Evolutionary conservation across 2,888 invertebrate genomes (phyloP).

Genomic region (Nematopogon swammerdamellus): DNA sequence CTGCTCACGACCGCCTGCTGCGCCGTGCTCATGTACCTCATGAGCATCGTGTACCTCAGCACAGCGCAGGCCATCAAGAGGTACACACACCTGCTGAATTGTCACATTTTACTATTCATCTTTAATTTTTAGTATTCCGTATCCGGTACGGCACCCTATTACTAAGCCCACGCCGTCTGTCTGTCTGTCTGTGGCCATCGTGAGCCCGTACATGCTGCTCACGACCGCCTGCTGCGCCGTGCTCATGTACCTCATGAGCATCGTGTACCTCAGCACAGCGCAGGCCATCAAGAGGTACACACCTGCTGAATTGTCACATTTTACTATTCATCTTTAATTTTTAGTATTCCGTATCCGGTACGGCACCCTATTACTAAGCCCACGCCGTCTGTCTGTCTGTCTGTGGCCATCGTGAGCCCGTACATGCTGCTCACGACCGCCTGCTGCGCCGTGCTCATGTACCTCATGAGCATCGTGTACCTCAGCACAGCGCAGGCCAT

Average conservation of each 20-base stretch:
- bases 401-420: constrained; percentile 66
- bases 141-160: too few relatives aligned
- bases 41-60: constrained; percentile 64
- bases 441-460: constrained; percentile 62
- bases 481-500: constrained; percentile 69
- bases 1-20: constrained; percentile 61
- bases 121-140: too few relatives aligned
- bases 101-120: too few relatives aligned
- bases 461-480: constrained; percentile 63
- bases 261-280: constrained; percentile 67
- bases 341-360: too few relatives aligned
- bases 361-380: too few relatives aligned
- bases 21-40: constrained; percentile 59
- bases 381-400: constrained; percentile 16
- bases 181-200: constrained; percentile 68
- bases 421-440: constrained; percentile 63
- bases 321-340: too few relatives aligned
- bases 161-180: too few relatives aligned
- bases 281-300: constrained; percentile 64
- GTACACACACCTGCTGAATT: too few relatives aligned
- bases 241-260: constrained; percentile 62
- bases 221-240: constrained; percentile 60
- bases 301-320: too few relatives aligned
- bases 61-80: constrained; percentile 73
- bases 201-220: constrained; percentile 65